Evolutionary conservation across 2,797 vertebrate species (phyloP), one percentile per base, ranked within the genome.

Genomic region (Catharus ustulatus): DNA sequence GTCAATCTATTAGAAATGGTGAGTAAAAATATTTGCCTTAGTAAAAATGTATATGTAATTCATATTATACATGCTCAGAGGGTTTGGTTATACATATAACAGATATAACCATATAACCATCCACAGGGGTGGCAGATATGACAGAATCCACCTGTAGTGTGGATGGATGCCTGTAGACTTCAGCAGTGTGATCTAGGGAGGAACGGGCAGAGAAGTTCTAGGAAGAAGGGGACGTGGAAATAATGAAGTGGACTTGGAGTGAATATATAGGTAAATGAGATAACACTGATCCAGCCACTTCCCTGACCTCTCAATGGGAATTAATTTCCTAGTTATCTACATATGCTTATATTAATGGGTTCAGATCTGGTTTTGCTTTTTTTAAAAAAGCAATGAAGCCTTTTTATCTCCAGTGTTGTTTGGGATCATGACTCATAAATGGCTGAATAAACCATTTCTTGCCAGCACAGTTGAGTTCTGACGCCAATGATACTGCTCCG

Each of bases 101-200:
- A 68, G 84, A 48, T 66, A 62, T 49, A 49, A 49, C 48, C 48
- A 49, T 43, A 46, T 58, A 77, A 38, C 57, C 43, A 69, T 89
- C 68, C 52, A 68, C 32, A 51, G 32, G 34, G 36, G 19, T 59
- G 55, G 61, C 13, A 86, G 24, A 15, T 52, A 57, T 10, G 12
- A 26, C 45, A 82, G 67, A 92, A 90, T 38, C 29, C 59, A 79
- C 77, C 43, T 92, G 42, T 61, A 90, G 49, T 36, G 52, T 95
- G 80, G 59, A 84, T 87, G 46, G 75, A 73, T 90, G 75, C 38
- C 84, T 87, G 81, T 54, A 82, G 38, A 66, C 30, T 72, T 94
- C 82, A 76, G 52, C 68, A 84, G 72, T 67, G 72, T 68, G 75
- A 82, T 54, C 29, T 79, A 93, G 94, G 59, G 73, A 92, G 46